A percentile compares a stretch with the other conserved stretches of the same genome.
These are phyloP conservation scores for Berghia stephanieae DNA, from an alignment of 1,140 invertebrate genomes.

Conservation along the genomic window DNA sequence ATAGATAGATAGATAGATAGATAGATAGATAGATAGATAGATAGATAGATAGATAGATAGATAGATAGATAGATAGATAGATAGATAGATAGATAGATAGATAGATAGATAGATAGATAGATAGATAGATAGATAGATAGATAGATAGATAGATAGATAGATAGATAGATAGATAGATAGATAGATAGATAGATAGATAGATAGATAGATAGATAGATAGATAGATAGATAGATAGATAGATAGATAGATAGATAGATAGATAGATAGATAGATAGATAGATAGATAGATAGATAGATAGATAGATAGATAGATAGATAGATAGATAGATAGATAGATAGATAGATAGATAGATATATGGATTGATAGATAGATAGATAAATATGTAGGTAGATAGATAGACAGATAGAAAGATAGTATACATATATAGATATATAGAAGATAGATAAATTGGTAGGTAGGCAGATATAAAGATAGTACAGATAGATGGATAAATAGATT, in stretches of 20 bases:
- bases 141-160: neutral
- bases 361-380: neutral
- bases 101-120: neutral
- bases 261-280: slow-evolving; percentile 19
- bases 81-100: neutral
- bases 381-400: neutral
- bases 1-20: slow-evolving; percentile 8
- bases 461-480: neutral
- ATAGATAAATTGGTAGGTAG: neutral
- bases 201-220: neutral
- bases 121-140: neutral
- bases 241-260: slow-evolving; percentile 4
- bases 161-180: neutral
- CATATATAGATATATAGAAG: too few species aligned
- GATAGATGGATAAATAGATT: neutral
- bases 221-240: neutral
- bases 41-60: neutral
- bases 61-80: neutral
- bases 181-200: neutral
- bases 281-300: slow-evolving; percentile 9
- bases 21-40: slow-evolving; percentile 8
- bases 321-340: neutral
- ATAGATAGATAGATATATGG: neutral
- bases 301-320: slow-evolving; percentile 10
- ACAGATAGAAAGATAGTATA: slow-evolving; percentile 5